A percentile compares a stretch with the other conserved stretches of the same genome.
These are phyloP conservation scores for Eupithecia exiguata DNA, from an alignment of 2,888 invertebrate species.

Conservation along the genomic window DNA sequence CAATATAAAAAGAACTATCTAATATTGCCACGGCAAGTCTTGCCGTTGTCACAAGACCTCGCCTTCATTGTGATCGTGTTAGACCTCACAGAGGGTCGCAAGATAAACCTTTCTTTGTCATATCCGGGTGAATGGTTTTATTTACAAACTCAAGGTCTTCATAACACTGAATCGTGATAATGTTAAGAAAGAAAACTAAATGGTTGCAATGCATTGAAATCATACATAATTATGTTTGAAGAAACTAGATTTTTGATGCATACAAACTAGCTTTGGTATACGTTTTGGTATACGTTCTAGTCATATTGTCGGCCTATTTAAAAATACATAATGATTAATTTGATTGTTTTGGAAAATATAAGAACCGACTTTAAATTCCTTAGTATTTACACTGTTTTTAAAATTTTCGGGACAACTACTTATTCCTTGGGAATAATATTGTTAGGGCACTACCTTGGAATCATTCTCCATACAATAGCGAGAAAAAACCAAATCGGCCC, in stretches of 20 bases:
- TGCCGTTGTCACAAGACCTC: slow-evolving; percentile 19
- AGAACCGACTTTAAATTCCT: no score
- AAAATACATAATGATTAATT: no score
- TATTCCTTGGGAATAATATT: no score
- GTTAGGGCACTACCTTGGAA: no score
- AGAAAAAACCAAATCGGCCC: no score
- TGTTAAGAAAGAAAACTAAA: background rate
- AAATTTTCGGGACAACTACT: no score
- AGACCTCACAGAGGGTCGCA: slow-evolving; percentile 41
- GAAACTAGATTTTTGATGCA: background rate
- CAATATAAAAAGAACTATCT: background rate
- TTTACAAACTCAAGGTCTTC: background rate
- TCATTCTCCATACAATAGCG: no score
- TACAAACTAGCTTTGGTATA: background rate
- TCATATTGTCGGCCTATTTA: background rate
- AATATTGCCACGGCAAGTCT: background rate
- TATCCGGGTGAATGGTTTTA: slow-evolving; percentile 33
- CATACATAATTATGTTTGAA: background rate
- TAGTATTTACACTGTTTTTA: no score
- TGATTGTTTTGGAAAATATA: no score
- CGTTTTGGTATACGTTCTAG: background rate
- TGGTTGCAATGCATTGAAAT: background rate
- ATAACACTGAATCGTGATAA: background rate
- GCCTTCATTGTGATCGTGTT: slow-evolving; percentile 23
- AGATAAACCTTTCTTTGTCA: slow-evolving; percentile 31